Base-by-base conservation (phyloP, 2,797 vertebrate genomes). In the Alosa sapidissima region DNA sequence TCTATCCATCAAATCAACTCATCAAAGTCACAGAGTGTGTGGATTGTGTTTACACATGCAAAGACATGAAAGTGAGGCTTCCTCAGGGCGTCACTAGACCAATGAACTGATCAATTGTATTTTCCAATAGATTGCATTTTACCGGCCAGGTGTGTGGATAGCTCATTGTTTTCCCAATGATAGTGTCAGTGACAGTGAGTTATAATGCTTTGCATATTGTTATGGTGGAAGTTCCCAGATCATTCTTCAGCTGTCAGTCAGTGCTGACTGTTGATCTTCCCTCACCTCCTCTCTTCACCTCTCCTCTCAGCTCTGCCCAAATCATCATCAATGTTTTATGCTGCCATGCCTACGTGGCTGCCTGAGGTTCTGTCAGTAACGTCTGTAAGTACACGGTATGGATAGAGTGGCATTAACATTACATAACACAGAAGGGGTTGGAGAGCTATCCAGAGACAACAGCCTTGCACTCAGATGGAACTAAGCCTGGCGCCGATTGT, bases 401-500 rank as follows among this genome's bases (percentile, higher is more conserved):
- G 41, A 78, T 5, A 75, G 33, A 78, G 14, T 47, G 41, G 16
- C 36, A 78, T 21, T 5, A 45, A 47, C 41, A 58, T 83, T 36
- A 81, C 3, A 83, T 85, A 83, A 81, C 54, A 81, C 33, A 11
- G 45, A 1, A 19, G 16, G 8, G 24, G 47, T 24, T 55, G 49
- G 58, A 75, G 83, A 1, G 48, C 24, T 47, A 7, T 19, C 3
- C 36, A 75, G 68, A 75, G 13, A 75, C 68, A 75, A 75, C 68
- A 24, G 33, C 5, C 0, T n/a, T 84, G 55, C 75, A 24, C 72
- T 81, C 28, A 0, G 68, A 47, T 81, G 72, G 84, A 85, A 68
- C 81, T 48, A 28, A 87, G 45, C 0, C 7, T 87, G 86, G 75
- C 75, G 41, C 86, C n/a, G 13, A 72, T 52, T 48, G 62, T 36